A percentile compares a stretch with the other conserved stretches of the same genome.
Conservation (phyloP, 2,888 invertebrate species). For the Petrophora chlorosata region DNA sequence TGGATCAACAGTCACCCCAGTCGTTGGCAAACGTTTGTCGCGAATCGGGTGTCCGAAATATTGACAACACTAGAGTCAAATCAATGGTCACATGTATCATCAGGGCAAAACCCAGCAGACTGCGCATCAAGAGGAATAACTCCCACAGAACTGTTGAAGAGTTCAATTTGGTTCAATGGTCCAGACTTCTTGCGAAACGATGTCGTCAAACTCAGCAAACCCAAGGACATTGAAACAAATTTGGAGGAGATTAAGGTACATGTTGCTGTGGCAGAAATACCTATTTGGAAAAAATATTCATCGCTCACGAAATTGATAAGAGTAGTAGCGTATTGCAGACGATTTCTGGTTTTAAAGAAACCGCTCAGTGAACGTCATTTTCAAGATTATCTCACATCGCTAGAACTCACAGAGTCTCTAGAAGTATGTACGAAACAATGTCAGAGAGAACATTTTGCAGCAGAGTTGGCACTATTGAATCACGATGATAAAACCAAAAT, state of each 20-base stretch:
- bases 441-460: conserved; percentile 21
- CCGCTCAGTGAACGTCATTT: background rate
- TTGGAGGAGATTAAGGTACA: conserved; percentile 10
- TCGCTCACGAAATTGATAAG: conserved; percentile 14
- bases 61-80: conserved; percentile 9
- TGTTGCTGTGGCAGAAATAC: background rate
- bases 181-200: conserved; percentile 12
- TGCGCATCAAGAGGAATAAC: conserved; percentile 26
- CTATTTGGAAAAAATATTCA: conserved; percentile 11
- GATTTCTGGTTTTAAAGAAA: conserved; percentile 6
- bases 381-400: conserved; percentile 1
- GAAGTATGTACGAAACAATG: conserved; percentile 2
- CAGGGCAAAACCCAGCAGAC: conserved; percentile 25
- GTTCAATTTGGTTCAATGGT: conserved; percentile 17
- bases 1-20: conserved; percentile 30
- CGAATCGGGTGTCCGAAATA: conserved; percentile 17
- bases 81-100: conserved; percentile 22
- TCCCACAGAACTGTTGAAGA: conserved; percentile 1
- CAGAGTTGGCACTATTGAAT: background rate
- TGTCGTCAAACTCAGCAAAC: conserved; percentile 4
- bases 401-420: conserved; percentile 4
- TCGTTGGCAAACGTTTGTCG: no score
- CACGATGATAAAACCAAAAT: background rate
- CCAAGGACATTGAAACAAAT: conserved; percentile 3
- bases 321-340: conserved; percentile 21